phyloP scores from a whole-genome alignment of 2,888 invertebrate species.

The Stictocephala bisonia region DNA sequence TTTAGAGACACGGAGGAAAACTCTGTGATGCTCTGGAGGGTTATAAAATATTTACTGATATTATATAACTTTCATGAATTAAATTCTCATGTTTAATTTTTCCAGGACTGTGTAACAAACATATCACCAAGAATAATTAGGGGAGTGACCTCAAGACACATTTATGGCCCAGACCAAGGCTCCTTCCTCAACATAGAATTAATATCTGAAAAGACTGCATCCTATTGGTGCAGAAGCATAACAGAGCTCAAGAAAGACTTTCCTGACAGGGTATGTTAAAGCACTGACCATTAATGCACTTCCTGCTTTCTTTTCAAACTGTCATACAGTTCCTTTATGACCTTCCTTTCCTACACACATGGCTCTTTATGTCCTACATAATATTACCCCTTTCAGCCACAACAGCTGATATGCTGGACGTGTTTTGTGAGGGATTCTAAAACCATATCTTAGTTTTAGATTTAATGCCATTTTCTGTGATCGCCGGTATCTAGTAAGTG shows the following conservation, averaged over 20 bases:
- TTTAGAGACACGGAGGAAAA: no score
- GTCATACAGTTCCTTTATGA: neutral
- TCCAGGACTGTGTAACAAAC: slow-evolving; percentile 92
- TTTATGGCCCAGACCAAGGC: slow-evolving; percentile 95
- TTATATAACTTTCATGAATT: no score
- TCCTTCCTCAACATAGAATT: slow-evolving; percentile 98
- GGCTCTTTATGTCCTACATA: neutral
- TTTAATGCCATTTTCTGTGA: no score
- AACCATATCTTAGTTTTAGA: no score
- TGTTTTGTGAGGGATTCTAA: no score
- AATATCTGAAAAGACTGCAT: slow-evolving; percentile 95
- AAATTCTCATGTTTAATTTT: slow-evolving; percentile 56
- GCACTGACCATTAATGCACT: no score
- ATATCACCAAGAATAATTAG: slow-evolving; percentile 97
- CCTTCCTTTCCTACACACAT: neutral
- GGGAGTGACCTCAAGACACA: slow-evolving; percentile 91
- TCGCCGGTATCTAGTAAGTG: no score
- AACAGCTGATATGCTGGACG: no score
- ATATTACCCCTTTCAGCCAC: no score
- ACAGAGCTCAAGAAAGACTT: slow-evolving; percentile 91
- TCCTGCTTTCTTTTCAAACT: neutral
- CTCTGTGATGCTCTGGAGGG: no score
- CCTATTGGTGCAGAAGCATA: slow-evolving; percentile 93
- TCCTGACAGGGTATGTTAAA: slow-evolving; percentile 77
- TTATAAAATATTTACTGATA: no score